Evolutionary conservation across 2,797 vertebrate genomes (phyloP), one percentile per base, ranked within the genome.

Genomic region (Tenualosa thibaudeaui): DNA sequence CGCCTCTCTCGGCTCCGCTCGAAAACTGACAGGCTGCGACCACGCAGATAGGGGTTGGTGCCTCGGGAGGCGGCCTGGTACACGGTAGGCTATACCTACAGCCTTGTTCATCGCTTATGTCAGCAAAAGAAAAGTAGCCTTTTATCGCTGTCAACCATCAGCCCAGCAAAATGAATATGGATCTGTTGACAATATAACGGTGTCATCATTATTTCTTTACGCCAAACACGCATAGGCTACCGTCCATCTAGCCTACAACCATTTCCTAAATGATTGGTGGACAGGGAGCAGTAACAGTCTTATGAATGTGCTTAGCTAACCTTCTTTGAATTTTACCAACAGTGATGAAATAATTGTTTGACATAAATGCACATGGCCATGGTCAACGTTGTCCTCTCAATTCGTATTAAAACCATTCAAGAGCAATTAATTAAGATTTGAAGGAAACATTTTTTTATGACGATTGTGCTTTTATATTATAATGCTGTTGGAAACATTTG

Each of bases 71-170:
- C 46, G 46, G 51, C 53, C 83, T 78, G 86, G 88, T 43, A 75
- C 68, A 53, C 31, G 19, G 37, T 58, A 82, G 65, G 49, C 49
- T 65, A 50, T 84, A 62, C 40, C 31, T 68, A 26, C 31, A 75
- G 68, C 3, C 68, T 81, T n/a, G 65, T 81, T 71, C 40, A 31
- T 81, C 54, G 89, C 89, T 89, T 90, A 89, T 91, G 91, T 92
- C 91, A 92, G 90, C 89, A 82, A 89, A 90, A 88, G 90, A 90
- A 90, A 90, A 90, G 88, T 91, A 91, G 90, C 60, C 88, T 92
- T 93, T 94, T 93, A 94, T 94, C 92, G 89, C 93, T 94, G 93
- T 94, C 94, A 40, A 56, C 53, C n/a, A 60, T n/a, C 81, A 83
- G 62, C 81, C 81, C 86, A 84, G 51, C 85, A 31, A 85, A 90